These are phyloP conservation scores for Alentia gelatinosa DNA, from an alignment of 2,888 invertebrate genomes.

Conservation along the genomic window DNA sequence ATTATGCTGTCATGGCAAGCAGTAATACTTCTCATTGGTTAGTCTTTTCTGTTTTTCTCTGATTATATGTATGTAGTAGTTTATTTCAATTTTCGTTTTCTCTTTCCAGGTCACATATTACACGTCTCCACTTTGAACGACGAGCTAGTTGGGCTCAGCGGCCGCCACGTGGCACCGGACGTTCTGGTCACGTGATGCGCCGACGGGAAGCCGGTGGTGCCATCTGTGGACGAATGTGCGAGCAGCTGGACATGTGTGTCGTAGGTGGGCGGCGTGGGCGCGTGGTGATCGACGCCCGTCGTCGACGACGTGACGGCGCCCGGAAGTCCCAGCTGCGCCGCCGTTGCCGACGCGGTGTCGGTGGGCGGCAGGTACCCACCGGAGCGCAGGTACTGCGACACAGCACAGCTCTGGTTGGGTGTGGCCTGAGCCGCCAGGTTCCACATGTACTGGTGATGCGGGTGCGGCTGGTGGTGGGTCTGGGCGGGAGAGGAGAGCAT, in stretches of 20 bases:
- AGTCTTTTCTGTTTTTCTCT: no score
- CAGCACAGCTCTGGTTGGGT: constrained; percentile 42
- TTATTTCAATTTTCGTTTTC: not conserved
- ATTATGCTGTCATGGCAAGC: constrained; percentile 45
- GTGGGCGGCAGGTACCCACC: constrained; percentile 11
- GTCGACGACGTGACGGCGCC: not conserved
- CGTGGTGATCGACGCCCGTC: not conserved
- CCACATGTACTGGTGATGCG: constrained; percentile 25
- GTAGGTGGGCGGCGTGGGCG: constrained; percentile 35
- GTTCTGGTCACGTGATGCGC: not conserved
- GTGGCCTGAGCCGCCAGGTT: constrained; percentile 20
- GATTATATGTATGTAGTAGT: not conserved
- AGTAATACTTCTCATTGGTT: not conserved
- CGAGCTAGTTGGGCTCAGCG: constrained; percentile 3
- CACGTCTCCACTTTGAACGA: not conserved
- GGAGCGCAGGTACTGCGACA: constrained; percentile 47
- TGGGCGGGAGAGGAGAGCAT: not conserved
- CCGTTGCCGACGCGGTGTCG: not conserved
- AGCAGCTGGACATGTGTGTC: constrained; percentile 48
- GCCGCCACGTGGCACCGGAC: not conserved
- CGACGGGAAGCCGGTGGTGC: not conserved
- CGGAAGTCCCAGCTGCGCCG: not conserved
- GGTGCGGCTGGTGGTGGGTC: not conserved
- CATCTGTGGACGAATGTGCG: not conserved
- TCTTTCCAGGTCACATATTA: not conserved